Conservation (phyloP, 1,140 invertebrate genomes). For the Drosophila grimshawi region DNA sequence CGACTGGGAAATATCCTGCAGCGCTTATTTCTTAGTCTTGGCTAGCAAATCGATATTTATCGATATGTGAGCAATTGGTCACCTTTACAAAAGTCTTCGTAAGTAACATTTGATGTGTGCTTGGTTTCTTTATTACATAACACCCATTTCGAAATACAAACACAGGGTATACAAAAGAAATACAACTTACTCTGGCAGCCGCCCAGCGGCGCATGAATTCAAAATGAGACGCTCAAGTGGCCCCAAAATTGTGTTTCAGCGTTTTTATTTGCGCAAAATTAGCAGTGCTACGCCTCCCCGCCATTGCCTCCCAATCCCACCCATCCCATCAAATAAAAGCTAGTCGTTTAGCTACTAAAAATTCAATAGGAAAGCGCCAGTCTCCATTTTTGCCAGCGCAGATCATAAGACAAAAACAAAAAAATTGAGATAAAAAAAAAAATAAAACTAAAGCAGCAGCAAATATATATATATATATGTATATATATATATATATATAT, state of each 20-base stretch:
- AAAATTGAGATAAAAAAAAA: slow-evolving; percentile 3
- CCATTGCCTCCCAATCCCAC: background rate
- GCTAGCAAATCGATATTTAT: no score
- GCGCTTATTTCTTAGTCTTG: no score
- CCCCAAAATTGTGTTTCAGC: slow-evolving; percentile 62
- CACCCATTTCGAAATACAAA: background rate
- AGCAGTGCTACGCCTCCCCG: slow-evolving; percentile 30
- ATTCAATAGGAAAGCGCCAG: slow-evolving; percentile 37
- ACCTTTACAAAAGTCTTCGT: no score
- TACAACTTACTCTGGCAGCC: slow-evolving; percentile 39
- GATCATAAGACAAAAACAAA: slow-evolving; percentile 16
- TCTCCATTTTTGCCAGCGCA: slow-evolving; percentile 16
- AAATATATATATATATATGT: background rate
- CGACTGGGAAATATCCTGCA: no score
- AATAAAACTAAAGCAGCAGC: slow-evolving; percentile 6
- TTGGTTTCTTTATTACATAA: no score
- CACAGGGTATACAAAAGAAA: slow-evolving; percentile 30
- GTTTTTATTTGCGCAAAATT: slow-evolving; percentile 80
- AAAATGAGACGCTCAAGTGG: slow-evolving; percentile 72
- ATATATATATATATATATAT: background rate
- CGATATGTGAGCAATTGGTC: no score
- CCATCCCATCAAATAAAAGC: background rate
- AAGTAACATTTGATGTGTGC: no score
- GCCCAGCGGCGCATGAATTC: slow-evolving; percentile 74
- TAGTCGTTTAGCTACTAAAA: slow-evolving; percentile 23